Percentiles rank a stretch among this genome's conserved stretches.
Conservation (phyloP, 2,113 vertebrate species). For the Upupa epops region DNA sequence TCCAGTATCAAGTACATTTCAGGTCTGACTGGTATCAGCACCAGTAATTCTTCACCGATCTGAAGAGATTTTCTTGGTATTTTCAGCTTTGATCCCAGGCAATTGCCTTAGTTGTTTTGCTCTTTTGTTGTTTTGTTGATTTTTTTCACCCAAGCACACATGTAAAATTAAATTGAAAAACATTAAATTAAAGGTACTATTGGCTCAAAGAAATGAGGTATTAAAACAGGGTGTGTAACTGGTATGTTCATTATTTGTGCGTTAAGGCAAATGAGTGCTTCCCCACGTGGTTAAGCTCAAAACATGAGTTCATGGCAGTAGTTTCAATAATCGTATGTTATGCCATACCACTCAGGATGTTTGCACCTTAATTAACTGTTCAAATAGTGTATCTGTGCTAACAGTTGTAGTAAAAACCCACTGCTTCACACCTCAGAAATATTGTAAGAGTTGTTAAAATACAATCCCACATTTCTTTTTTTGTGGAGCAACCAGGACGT, state of each 20-base stretch:
- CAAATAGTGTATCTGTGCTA: not conserved
- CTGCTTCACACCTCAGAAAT: not conserved
- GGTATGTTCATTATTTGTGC: not conserved
- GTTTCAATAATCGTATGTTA: not conserved
- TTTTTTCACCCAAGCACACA: not conserved
- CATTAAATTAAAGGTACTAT: not conserved
- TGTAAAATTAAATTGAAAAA: not conserved
- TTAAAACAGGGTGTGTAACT: not conserved
- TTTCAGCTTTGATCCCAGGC: constrained; percentile 55
- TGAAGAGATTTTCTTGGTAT: constrained; percentile 34
- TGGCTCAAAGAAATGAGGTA: not conserved
- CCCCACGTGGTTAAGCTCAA: not conserved
- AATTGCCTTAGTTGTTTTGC: constrained; percentile 7
- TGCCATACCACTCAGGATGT: not conserved
- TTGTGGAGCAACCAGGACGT: not conserved
- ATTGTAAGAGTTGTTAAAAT: not conserved
- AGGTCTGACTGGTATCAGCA: constrained; percentile 36
- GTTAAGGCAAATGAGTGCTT: constrained; percentile 2
- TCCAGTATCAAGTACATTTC: constrained; percentile 65
- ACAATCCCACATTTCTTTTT: not conserved
- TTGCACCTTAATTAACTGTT: not conserved
- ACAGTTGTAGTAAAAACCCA: not conserved
- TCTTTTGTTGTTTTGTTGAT: not conserved
- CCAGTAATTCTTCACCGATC: constrained; percentile 1
- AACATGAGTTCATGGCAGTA: not conserved